Evolutionary conservation across 2,888 invertebrate genomes (phyloP).

Genomic region (Coecobrya sp.): DNA sequence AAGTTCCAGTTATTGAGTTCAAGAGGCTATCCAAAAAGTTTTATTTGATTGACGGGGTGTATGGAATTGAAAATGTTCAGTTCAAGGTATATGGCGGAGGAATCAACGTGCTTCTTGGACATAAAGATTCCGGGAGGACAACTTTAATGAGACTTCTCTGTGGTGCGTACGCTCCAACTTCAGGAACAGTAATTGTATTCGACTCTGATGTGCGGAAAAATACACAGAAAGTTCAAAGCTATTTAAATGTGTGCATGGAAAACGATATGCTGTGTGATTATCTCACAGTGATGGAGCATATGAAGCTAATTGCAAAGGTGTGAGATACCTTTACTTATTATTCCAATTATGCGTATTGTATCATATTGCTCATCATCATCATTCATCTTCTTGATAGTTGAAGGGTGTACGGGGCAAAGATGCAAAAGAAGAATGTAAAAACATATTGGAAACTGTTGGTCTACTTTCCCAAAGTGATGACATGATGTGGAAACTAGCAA

Average conservation of each 20-base stretch:
- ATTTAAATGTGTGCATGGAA: conserved; percentile 71
- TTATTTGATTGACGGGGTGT: conserved; percentile 49
- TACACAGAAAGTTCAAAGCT: conserved; percentile 56
- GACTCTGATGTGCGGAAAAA: conserved; percentile 64
- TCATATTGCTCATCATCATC: neutral
- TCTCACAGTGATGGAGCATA: conserved; percentile 77
- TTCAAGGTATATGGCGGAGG: conserved; percentile 48
- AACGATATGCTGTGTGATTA: conserved; percentile 63
- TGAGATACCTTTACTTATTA: neutral
- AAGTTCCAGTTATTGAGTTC: conserved; percentile 59
- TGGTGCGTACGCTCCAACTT: conserved; percentile 72
- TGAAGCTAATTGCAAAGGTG: conserved; percentile 67
- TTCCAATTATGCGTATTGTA: neutral
- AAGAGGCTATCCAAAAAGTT: conserved; percentile 64
- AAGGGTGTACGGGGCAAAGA: conserved; percentile 30
- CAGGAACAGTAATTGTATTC: conserved; percentile 67
- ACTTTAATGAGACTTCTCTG: conserved; percentile 78
- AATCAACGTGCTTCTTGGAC: conserved; percentile 75
- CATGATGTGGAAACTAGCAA: conserved; percentile 54
- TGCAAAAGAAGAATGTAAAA: conserved; percentile 12
- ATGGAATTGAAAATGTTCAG: conserved; percentile 73
- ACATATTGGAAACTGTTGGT: conserved; percentile 58
- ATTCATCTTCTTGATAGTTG: conserved; percentile 27
- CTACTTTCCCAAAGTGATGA: conserved; percentile 28
- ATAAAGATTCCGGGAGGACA: conserved; percentile 70